Conservation (phyloP, 2,888 invertebrate genomes). For the Aleiodes testaceus region DNA sequence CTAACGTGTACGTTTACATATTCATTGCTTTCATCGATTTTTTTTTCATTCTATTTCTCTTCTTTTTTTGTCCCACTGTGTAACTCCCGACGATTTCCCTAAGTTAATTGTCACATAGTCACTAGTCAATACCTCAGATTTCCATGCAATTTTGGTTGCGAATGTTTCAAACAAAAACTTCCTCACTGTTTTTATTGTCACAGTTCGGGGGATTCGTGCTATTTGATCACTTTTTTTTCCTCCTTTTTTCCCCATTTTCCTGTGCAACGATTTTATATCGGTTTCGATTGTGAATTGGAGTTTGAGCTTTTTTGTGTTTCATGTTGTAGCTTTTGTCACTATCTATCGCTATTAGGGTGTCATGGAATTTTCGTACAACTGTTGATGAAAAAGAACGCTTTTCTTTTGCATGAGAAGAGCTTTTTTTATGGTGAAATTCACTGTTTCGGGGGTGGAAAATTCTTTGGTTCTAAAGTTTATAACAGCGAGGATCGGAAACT, state of each 20-base stretch:
- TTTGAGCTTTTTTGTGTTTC: neutral
- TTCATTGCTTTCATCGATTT: slow-evolving; percentile 13
- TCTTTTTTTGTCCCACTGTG: neutral
- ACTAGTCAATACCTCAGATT: slow-evolving; percentile 15
- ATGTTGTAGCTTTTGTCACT: slow-evolving; percentile 11
- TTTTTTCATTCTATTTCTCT: neutral
- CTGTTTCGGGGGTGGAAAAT: too few species aligned
- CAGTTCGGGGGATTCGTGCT: too few species aligned
- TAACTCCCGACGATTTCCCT: slow-evolving; percentile 1
- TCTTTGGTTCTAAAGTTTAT: too few species aligned
- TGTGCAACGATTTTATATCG: neutral
- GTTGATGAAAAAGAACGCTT: too few species aligned
- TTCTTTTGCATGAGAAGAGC: too few species aligned
- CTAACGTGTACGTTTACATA: slow-evolving; percentile 18
- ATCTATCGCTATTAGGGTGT: slow-evolving; percentile 13
- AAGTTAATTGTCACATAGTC: slow-evolving; percentile 29
- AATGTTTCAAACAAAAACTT: slow-evolving; percentile 1
- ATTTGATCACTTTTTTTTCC: neutral
- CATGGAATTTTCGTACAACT: slow-evolving; percentile 3
- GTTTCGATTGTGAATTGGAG: neutral
- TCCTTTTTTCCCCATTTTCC: neutral
- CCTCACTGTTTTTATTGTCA: neutral
- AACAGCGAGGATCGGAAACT: too few species aligned
- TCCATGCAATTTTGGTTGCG: neutral
- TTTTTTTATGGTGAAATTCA: too few species aligned